Evolutionary conservation across 2,113 vertebrate genomes (phyloP).

Genomic region (Megatriorchis doriae): DNA sequence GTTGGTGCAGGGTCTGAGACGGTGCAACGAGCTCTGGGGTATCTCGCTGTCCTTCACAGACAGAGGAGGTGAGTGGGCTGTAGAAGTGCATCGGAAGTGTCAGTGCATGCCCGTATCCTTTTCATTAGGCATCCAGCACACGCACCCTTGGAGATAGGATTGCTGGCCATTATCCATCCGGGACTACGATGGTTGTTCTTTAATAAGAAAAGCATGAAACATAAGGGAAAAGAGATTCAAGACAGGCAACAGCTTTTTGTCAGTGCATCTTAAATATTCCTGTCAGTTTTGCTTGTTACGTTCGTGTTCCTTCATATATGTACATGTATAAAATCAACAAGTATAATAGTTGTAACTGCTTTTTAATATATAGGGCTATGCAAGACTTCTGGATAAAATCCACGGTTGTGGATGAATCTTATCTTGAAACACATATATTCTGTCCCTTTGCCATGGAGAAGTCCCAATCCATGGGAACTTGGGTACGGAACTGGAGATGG

Average conservation of each 20-base stretch:
- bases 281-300: background rate
- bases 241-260: background rate
- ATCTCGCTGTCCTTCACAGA: background rate
- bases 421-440: accelerated
- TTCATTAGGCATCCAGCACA: background rate
- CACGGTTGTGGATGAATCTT: background rate
- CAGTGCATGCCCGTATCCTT: background rate
- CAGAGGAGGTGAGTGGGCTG: background rate
- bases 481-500: background rate
- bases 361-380: background rate
- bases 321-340: background rate
- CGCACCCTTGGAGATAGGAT: background rate
- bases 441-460: background rate
- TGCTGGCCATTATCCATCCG: background rate
- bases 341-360: background rate
- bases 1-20: background rate
- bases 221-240: background rate
- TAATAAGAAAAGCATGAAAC: background rate
- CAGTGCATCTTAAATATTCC: background rate
- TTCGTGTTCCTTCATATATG: background rate
- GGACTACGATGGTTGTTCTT: background rate
- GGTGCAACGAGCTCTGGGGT: background rate
- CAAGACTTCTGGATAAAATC: background rate
- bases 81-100: background rate
- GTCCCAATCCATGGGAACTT: background rate